Evolutionary conservation across 2,888 invertebrate genomes (phyloP).

Genomic region (Seira musarum): DNA sequence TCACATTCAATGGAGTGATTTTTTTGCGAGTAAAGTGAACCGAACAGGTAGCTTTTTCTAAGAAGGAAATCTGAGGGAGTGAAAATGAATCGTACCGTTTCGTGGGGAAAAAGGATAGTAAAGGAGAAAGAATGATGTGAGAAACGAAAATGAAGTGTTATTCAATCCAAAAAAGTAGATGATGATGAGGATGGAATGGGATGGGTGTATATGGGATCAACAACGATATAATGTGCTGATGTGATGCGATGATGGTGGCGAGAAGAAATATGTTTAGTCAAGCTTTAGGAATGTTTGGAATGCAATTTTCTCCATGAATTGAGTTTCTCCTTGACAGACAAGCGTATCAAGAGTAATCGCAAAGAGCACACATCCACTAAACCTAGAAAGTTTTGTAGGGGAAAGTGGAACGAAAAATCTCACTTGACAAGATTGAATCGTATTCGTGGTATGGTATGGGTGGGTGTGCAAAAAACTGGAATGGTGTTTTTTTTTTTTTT

Average conservation of each 20-base stretch:
- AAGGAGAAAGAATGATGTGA: conserved; percentile 3
- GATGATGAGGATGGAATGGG: conserved; percentile 31
- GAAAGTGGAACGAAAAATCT: not conserved
- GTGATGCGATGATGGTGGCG: conserved; percentile 35
- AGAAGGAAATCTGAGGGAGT: no score
- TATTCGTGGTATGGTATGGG: not conserved
- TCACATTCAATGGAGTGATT: no score
- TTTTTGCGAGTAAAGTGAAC: no score
- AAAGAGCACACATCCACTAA: not conserved
- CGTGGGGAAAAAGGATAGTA: no score
- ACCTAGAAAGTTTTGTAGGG: conserved; percentile 11
- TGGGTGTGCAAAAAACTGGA: conserved; percentile 48
- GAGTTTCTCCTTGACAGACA: conserved; percentile 68
- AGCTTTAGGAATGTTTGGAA: conserved; percentile 67
- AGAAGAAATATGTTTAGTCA: conserved; percentile 64
- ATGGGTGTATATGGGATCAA: conserved; percentile 20
- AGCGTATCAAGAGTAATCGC: conserved; percentile 34
- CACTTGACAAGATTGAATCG: no score
- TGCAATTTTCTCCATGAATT: conserved; percentile 69
- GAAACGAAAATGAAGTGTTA: conserved; percentile 52
- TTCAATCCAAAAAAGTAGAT: conserved; percentile 31
- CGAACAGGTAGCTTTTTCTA: no score
- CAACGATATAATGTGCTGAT: not conserved
- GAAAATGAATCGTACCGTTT: no score
- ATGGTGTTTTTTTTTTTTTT: conserved; percentile 53